Conservation (phyloP, 2,888 invertebrate species). For the Ennomos erosarius region DNA sequence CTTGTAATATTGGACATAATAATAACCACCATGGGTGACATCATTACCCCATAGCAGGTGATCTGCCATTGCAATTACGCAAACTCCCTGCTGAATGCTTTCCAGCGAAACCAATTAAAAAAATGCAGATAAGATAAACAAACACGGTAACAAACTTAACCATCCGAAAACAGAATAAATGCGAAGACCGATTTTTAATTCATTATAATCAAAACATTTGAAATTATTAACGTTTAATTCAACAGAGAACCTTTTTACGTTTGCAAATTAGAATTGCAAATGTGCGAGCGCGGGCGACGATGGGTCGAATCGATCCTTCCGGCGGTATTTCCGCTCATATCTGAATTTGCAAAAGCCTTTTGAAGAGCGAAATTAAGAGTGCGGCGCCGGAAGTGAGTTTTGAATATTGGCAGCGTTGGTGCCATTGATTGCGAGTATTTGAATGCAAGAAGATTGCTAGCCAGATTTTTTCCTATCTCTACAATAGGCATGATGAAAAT, state of each 20-base stretch:
- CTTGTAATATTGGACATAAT: background rate
- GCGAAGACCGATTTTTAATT: conserved; percentile 9
- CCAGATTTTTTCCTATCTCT: background rate
- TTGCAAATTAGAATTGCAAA: conserved; percentile 46
- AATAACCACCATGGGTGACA: background rate
- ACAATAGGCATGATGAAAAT: no score
- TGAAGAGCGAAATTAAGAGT: conserved; percentile 65
- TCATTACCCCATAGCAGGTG: conserved; percentile 11
- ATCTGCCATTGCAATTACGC: conserved; percentile 6
- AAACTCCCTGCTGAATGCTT: background rate
- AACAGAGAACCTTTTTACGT: conserved; percentile 11
- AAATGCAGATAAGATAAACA: conserved; percentile 14
- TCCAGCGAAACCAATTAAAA: conserved; percentile 12
- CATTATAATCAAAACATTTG: conserved; percentile 28
- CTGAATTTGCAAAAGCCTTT: conserved; percentile 51
- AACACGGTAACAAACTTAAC: conserved; percentile 6
- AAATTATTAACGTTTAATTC: conserved; percentile 22
- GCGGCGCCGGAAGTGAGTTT: conserved; percentile 54
- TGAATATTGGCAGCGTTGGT: conserved; percentile 54
- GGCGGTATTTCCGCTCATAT: conserved; percentile 56
- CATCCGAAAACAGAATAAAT: conserved; percentile 8
- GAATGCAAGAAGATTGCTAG: background rate
- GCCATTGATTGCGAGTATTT: conserved; percentile 40
- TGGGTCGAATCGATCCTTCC: conserved; percentile 73
- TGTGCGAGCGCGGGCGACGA: conserved; percentile 46